Evolutionary conservation across 2,888 invertebrate genomes (phyloP), one percentile per base, ranked within the genome.

Genomic region (Calameuta idolon): DNA sequence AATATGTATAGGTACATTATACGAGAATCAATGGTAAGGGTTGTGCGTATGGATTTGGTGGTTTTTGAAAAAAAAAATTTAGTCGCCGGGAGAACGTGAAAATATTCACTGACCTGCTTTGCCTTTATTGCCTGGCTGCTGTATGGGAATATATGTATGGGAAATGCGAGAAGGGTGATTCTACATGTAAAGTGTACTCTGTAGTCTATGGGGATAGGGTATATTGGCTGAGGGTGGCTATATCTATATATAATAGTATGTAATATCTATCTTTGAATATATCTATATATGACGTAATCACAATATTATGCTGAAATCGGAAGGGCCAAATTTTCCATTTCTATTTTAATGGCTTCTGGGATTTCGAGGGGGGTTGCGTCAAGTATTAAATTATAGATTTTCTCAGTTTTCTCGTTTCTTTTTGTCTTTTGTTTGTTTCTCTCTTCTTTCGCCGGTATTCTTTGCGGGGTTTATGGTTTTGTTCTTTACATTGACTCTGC

Each of bases 251-350:
- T 55, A 15, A 23, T 1, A 23, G 9, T 75, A 78, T 81, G 84
- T 55, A 23, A 55, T 23, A 55, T 55, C 15, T 23, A 55, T 55
- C 23, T 23, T 23, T 23, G 55, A 55, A 55, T 55, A 55, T 55
- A 55, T 82, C 82, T 83, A 81, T 85, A 85, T 85, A 87, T 89
- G 89, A 88, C 88, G 90, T 88, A 90, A 90, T 90, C 90, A 90
- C 89, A 89, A 90, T 90, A 90, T 90, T 90, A 89, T 90, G 88
- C 88, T 84, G 87, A 85, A 90, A 89, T 90, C 89, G 89, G 88
- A 87, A 88, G 89, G 87, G 87, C 87, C 86, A 87, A 85, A 85
- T 88, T 90, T 89, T 86, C 87, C 89, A 88, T 90, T 87, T 89
- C 89, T 90, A 89, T 90, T 90, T 90, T 90, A 89, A 90, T 90